Evolutionary conservation across 1,140 invertebrate genomes (phyloP).

Genomic region (Drosophila hydei): DNA sequence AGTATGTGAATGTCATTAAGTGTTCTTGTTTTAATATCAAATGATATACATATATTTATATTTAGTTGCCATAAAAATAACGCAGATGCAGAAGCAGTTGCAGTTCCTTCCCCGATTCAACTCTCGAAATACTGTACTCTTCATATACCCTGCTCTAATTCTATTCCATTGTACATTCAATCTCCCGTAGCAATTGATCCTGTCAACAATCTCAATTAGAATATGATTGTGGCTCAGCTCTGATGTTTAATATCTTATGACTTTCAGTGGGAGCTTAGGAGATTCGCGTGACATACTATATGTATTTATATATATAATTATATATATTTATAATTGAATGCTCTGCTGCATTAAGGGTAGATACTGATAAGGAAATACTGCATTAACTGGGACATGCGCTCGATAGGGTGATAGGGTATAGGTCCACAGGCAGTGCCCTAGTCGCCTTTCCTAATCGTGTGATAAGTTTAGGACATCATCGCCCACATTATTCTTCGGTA

Average conservation of each 20-base stretch:
- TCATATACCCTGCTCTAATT: conserved; percentile 1
- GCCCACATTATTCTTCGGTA: conserved; percentile 88
- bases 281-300: conserved; percentile 48
- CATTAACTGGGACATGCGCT: conserved; percentile 33
- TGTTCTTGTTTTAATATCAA: neutral
- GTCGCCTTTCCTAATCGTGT: conserved; percentile 56
- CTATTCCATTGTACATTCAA: conserved; percentile 12
- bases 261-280: conserved; percentile 15
- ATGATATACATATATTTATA: conserved; percentile 5
- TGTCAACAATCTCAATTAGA: conserved; percentile 17
- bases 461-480: conserved; percentile 78
- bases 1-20: conserved; percentile 28
- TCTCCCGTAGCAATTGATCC: conserved; percentile 9
- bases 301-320: conserved; percentile 5
- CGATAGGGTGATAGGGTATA: conserved; percentile 35
- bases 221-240: neutral
- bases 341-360: conserved; percentile 37
- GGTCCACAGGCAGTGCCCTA: conserved; percentile 1
- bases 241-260: conserved; percentile 1
- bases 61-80: conserved; percentile 9
- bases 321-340: conserved; percentile 35
- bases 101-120: conserved; percentile 4
- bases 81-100: neutral
- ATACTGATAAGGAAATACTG: conserved; percentile 65
- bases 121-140: conserved; percentile 27